Base-by-base conservation (phyloP, 92 coral and sea anemone species). In the Paragorgia papillata region DNA sequence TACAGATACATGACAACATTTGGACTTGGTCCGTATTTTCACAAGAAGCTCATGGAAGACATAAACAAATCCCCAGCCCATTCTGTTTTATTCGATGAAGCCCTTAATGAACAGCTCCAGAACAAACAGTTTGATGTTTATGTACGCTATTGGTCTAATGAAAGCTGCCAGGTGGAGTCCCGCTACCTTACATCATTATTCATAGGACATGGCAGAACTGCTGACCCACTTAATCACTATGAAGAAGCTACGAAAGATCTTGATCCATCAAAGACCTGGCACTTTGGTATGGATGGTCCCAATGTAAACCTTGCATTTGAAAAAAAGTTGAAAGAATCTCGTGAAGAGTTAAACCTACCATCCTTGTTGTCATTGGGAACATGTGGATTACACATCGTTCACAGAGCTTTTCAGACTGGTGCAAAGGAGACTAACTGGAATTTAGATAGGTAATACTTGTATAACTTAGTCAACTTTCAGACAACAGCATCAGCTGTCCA, bases 321-420 rank as follows among this genome's bases (percentile, higher is more conserved):
- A 65, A 66, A 73, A 65, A 77, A 83, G 46, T 12, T 83, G 12
- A 57, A 50, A 51, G 30, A 63, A 70, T 35, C 26, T 71, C 57
- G 76, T 24, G 74, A 40, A 27, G 76, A 83, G 28, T 7, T 54
- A 40, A 68, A 63, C 43, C 55, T 73, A 9, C 74, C 80, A 29
- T 53, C 88, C 3, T 73, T 88, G 74, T n/a, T 85, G 69, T 49
- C 74, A 20, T 37, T 88, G 8, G 89, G 89, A 30, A 88, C 87
- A 19, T 88, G 92, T 57, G 87, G 89, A 20, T 74, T 88, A 53
- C 88, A 88, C 74, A 74, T 65, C 2, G 80, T 82, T 61, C 90
- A 89, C 64, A 79, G 90, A 31, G 79, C 90, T 0, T 89, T 85
- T 53, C 83, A 89, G 77, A 51, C 85, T 51, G 88, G 83, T 40